Percentiles rank a stretch among this genome's conserved stretches.
Evolutionary conservation across 1,140 invertebrate species (phyloP).

Genomic region (Hetaerina americana): DNA sequence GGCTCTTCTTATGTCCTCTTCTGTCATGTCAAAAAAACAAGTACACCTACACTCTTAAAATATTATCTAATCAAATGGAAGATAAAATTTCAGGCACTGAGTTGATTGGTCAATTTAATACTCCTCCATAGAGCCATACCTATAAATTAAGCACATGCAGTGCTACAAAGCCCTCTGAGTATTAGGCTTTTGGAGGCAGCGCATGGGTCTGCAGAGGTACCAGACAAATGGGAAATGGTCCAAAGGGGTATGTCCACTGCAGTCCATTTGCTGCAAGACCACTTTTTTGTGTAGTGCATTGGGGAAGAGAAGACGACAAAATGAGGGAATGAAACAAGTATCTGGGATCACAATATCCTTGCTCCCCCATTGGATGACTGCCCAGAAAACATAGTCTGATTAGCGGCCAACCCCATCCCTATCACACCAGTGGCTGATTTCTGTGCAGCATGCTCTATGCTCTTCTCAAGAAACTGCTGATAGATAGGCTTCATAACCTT

Average conservation of each 20-base stretch:
- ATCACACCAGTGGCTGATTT: slow-evolving; percentile 29
- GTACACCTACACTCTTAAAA: not conserved
- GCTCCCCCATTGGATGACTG: not conserved
- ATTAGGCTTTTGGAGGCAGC: not conserved
- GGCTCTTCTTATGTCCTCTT: not conserved
- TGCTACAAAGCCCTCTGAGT: not conserved
- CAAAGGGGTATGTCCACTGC: not conserved
- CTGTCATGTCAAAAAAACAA: not conserved
- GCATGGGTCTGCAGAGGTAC: not conserved
- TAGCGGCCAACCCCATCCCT: slow-evolving; percentile 12
- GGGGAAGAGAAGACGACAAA: not conserved
- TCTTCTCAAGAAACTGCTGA: slow-evolving; percentile 58
- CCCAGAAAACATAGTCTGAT: slow-evolving; percentile 9
- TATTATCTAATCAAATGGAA: not conserved
- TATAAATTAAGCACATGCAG: not conserved
- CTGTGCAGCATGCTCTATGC: slow-evolving; percentile 59
- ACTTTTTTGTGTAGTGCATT: no score
- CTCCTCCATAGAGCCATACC: not conserved
- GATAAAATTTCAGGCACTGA: not conserved
- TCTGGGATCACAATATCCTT: not conserved
- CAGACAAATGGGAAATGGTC: not conserved
- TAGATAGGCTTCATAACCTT: slow-evolving; percentile 70
- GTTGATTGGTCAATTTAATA: not conserved
- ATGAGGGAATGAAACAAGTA: not conserved
- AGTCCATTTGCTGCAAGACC: no score